Evolutionary conservation across 1,140 invertebrate species (phyloP).

Genomic region (Magallana gigas): DNA sequence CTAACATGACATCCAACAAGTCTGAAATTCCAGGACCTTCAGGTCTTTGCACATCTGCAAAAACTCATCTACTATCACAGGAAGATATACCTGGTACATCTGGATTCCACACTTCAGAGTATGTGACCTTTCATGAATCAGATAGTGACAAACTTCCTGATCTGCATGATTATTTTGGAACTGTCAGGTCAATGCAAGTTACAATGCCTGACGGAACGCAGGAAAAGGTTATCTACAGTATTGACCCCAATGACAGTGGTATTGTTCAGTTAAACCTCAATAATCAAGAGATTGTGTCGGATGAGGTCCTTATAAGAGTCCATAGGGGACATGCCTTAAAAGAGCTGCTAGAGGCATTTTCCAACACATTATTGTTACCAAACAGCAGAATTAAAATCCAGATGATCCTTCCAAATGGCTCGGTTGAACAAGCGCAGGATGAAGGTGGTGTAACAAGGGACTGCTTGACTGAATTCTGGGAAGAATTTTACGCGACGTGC

Average conservation of each 20-base stretch:
- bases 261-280: background rate
- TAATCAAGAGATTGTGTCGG: background rate
- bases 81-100: background rate
- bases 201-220: background rate
- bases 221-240: background rate
- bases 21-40: conserved; percentile 20
- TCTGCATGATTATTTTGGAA: background rate
- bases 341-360: conserved; percentile 1
- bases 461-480: conserved; percentile 43
- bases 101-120: background rate
- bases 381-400: background rate
- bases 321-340: conserved; percentile 10
- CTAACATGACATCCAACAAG: background rate
- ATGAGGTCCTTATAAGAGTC: background rate
- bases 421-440: conserved; percentile 3
- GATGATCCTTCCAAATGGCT: background rate
- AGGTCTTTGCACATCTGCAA: conserved; percentile 3
- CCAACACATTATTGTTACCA: background rate
- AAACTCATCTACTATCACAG: background rate
- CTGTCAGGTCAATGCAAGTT: background rate
- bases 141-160: background rate
- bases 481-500: conserved; percentile 39
- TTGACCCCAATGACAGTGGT: background rate
- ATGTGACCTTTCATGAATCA: background rate
- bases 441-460: conserved; percentile 42